A percentile compares a stretch with the other conserved stretches of the same genome.
These are phyloP conservation scores for Allenopithecus nigroviridis DNA, from an alignment of 2,797 vertebrate genomes.

Conservation along the genomic window DNA sequence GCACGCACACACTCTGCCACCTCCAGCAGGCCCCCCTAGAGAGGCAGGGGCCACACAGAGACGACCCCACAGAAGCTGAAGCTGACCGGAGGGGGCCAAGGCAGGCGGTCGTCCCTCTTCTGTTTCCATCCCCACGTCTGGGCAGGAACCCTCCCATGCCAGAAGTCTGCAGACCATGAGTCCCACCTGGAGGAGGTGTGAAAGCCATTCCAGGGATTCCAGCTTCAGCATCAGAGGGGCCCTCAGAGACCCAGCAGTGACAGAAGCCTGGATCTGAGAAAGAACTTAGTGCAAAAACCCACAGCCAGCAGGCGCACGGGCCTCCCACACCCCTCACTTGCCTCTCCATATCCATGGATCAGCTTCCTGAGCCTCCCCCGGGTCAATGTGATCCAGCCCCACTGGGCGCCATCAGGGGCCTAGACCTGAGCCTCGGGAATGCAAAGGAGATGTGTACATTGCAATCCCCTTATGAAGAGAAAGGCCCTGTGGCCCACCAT, in stretches of 20 bases:
- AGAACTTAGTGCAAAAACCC: neutral
- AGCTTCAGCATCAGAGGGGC: neutral
- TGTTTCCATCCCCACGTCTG: neutral
- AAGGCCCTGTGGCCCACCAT: neutral
- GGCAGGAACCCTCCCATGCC: neutral
- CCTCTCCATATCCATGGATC: neutral
- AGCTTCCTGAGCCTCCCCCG: neutral
- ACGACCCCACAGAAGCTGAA: neutral
- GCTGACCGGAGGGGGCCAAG: neutral
- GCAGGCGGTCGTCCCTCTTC: accelerated
- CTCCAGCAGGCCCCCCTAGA: neutral
- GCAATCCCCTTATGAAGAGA: neutral
- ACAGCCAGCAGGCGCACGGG: accelerated
- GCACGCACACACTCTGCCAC: accelerated
- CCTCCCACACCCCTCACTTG: accelerated
- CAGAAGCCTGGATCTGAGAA: neutral
- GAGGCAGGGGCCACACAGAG: neutral
- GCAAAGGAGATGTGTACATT: too few species aligned
- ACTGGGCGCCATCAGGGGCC: neutral
- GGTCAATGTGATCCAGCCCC: neutral
- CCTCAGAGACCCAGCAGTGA: neutral
- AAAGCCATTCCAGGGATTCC: neutral
- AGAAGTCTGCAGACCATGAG: neutral
- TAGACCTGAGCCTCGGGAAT: neutral
- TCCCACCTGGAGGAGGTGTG: neutral